Percentiles rank a stretch among this genome's conserved stretches.
These are phyloP conservation scores for Cossypha caffra DNA, from an alignment of 2,797 vertebrate species.

Conservation along the genomic window DNA sequence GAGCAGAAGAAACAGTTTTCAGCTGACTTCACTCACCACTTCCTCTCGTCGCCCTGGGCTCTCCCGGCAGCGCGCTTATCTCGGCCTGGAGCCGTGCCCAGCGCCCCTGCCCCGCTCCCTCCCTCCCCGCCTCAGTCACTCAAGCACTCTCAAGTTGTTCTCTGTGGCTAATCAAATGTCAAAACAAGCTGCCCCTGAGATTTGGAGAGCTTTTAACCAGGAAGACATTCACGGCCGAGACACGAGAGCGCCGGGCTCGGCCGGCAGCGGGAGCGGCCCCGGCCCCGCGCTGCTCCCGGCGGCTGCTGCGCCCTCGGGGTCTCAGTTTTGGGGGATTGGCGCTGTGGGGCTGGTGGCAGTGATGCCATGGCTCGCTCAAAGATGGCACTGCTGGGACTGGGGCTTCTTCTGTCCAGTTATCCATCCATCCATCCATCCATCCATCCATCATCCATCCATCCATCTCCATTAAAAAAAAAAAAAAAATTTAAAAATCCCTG, in stretches of 20 bases:
- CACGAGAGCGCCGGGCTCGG: background rate
- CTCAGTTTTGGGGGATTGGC: background rate
- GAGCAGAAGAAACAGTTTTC: slow-evolving; percentile 13
- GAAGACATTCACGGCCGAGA: background rate
- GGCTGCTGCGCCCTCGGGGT: background rate
- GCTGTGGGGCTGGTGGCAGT: fast-evolving
- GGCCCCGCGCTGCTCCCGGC: background rate
- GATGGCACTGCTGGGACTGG: fast-evolving
- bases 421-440: background rate
- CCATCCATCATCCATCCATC: background rate
- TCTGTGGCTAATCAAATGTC: slow-evolving; percentile 67
- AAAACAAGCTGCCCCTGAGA: slow-evolving; percentile 51
- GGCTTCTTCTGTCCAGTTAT: background rate
- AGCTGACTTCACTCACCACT: slow-evolving; percentile 59
- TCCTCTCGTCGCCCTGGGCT: slow-evolving; percentile 52
- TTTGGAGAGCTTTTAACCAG: slow-evolving; percentile 59
- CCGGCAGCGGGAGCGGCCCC: background rate
- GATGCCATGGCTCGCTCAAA: fast-evolving
- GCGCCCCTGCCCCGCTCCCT: background rate
- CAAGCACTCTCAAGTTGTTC: slow-evolving; percentile 43
- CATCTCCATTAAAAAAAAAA: background rate
- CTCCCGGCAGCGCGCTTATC: slow-evolving; percentile 63
- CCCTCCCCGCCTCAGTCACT: background rate
- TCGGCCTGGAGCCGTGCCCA: slow-evolving; percentile 51
- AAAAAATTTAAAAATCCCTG: background rate